phyloP scores from a whole-genome alignment of 2,113 vertebrate species.

The Talpa occidentalis region DNA sequence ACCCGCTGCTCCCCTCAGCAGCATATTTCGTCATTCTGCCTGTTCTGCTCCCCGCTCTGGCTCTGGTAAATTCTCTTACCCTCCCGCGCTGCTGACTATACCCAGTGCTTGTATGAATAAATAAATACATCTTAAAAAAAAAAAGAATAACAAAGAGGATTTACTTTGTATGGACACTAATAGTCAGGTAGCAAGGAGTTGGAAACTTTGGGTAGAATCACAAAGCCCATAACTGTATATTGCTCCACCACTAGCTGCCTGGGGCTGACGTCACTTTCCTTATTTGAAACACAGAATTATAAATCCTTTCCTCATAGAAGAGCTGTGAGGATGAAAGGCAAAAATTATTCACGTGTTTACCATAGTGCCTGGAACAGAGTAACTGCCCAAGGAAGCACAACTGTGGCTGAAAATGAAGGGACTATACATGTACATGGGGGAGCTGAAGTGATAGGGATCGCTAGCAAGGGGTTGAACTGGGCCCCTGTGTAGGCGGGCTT shows the following conservation, averaged over 20 bases:
- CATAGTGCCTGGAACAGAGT: neutral
- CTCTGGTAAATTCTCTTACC: too few species aligned
- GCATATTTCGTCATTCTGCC: too few species aligned
- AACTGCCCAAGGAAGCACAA: neutral
- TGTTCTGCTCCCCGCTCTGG: too few species aligned
- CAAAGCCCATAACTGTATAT: neutral
- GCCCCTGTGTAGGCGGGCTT: neutral
- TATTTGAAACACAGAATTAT: neutral
- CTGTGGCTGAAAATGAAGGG: neutral
- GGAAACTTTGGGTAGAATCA: neutral
- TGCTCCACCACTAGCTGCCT: fast-evolving
- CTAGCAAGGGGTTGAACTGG: neutral
- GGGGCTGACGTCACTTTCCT: neutral
- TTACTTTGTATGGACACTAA: neutral
- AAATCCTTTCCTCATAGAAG: neutral
- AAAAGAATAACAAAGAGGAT: neutral
- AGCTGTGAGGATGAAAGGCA: neutral
- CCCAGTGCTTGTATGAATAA: too few species aligned
- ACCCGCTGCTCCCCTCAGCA: too few species aligned
- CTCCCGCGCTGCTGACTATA: too few species aligned
- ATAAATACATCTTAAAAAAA: too few species aligned
- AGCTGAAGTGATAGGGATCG: neutral
- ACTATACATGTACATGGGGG: neutral
- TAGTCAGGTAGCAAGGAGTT: neutral
- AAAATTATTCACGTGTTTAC: neutral